A percentile compares a stretch with the other conserved stretches of the same genome.
Evolutionary conservation across 2,113 vertebrate genomes (phyloP).

Genomic region (Xenus cinereus): DNA sequence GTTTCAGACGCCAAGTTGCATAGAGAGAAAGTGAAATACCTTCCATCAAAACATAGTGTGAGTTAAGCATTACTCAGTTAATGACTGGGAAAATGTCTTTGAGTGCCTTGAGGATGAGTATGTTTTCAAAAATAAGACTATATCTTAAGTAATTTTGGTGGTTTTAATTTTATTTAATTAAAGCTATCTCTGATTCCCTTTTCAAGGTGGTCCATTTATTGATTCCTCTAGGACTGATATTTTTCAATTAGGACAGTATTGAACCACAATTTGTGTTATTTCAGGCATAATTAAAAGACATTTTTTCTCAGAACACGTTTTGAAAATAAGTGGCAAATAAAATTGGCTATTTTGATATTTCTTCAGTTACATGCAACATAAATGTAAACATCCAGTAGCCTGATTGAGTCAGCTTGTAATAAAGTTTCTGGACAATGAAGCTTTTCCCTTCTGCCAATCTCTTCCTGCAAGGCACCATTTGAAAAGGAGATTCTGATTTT

Average conservation of each 20-base stretch:
- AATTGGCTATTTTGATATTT: background rate
- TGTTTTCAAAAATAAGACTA: background rate
- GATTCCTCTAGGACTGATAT: background rate
- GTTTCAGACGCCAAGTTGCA: constrained; percentile 79
- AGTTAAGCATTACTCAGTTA: background rate
- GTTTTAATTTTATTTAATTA: background rate
- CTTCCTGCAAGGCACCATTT: background rate
- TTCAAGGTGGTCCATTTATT: background rate
- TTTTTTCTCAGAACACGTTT: background rate
- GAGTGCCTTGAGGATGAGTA: background rate
- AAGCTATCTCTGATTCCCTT: background rate
- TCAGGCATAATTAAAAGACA: background rate
- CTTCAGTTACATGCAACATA: background rate
- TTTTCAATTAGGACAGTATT: background rate
- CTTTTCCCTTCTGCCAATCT: background rate
- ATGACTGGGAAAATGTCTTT: background rate
- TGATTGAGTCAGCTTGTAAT: background rate
- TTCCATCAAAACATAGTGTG: background rate
- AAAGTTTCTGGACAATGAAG: background rate
- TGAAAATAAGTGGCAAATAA: background rate
- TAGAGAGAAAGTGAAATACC: background rate
- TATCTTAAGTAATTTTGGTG: background rate
- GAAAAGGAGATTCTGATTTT: background rate
- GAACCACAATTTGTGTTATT: background rate
- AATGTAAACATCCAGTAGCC: background rate